phyloP scores from a whole-genome alignment of 1,140 invertebrate genomes.

The Helicoverpa armigera region DNA sequence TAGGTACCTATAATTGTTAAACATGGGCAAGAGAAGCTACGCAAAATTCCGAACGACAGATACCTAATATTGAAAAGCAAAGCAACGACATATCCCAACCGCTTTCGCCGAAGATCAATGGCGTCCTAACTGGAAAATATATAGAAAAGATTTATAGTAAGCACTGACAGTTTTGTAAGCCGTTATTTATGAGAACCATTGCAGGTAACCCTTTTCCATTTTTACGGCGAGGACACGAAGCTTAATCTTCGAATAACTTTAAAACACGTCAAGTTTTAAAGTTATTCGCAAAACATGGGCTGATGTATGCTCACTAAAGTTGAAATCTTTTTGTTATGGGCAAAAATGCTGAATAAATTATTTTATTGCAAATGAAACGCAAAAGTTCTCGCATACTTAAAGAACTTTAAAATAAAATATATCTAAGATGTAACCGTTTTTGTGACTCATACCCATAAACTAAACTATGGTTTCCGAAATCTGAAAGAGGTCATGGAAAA shows the following conservation, averaged over 20 bases:
- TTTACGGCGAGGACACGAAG: not conserved
- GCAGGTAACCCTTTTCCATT: constrained; percentile 41
- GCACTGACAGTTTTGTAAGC: constrained; percentile 24
- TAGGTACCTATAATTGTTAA: too few relatives aligned
- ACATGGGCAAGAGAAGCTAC: too few relatives aligned
- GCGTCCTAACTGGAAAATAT: constrained; percentile 17
- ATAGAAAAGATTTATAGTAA: constrained; percentile 40
- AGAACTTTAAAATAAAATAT: too few relatives aligned
- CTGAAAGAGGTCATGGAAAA: too few relatives aligned
- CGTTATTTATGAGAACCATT: constrained; percentile 44
- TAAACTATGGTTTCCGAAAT: too few relatives aligned
- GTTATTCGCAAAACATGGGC: not conserved
- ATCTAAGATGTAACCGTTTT: too few relatives aligned
- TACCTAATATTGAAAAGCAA: not conserved
- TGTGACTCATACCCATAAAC: too few relatives aligned
- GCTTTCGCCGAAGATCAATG: constrained; percentile 9
- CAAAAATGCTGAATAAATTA: too few relatives aligned
- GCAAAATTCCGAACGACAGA: not conserved
- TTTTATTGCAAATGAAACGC: too few relatives aligned
- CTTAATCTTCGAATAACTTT: constrained; percentile 32
- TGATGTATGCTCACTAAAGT: too few relatives aligned
- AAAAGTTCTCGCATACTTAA: too few relatives aligned
- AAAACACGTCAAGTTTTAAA: not conserved
- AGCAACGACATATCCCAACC: not conserved
- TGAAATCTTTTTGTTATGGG: too few relatives aligned